Evolutionary conservation across 2,888 invertebrate genomes (phyloP).

Genomic region (Lasioglossum villosulum): DNA sequence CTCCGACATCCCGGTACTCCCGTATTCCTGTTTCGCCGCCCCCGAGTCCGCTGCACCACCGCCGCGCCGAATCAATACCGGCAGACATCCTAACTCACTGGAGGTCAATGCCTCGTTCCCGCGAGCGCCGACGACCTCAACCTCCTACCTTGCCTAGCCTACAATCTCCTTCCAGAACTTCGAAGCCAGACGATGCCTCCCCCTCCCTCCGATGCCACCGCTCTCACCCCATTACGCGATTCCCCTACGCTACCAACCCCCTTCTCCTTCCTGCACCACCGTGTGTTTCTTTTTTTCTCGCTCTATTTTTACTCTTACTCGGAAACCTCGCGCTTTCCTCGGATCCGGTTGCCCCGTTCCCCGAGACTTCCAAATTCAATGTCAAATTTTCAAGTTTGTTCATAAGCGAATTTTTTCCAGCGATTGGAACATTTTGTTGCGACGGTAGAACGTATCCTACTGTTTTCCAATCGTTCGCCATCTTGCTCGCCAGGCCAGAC

Average conservation of each 20-base stretch:
- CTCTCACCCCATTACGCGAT: slow-evolving; percentile 15
- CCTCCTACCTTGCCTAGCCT: slow-evolving; percentile 82
- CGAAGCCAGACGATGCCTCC: slow-evolving; percentile 74
- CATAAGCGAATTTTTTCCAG: neutral
- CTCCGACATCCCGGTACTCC: slow-evolving; percentile 75
- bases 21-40: slow-evolving; percentile 77
- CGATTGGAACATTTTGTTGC: too few species aligned
- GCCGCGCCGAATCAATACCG: slow-evolving; percentile 85
- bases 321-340: neutral
- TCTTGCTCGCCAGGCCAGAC: neutral
- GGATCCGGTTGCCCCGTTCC: neutral
- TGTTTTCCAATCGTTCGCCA: neutral
- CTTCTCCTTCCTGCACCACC: neutral
- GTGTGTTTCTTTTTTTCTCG: slow-evolving; percentile 12
- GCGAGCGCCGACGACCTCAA: slow-evolving; percentile 86
- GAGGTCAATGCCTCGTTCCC: slow-evolving; percentile 88
- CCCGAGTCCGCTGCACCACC: slow-evolving; percentile 77
- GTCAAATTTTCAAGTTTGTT: neutral
- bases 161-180: slow-evolving; percentile 74
- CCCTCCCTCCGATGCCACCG: too few species aligned
- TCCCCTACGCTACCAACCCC: slow-evolving; percentile 10
- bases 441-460: neutral
- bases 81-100: slow-evolving; percentile 86
- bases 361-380: neutral
- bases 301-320: slow-evolving; percentile 42